These are phyloP conservation scores for Chrysomallon squamiferum DNA, from an alignment of 1,140 invertebrate species.

Conservation along the genomic window DNA sequence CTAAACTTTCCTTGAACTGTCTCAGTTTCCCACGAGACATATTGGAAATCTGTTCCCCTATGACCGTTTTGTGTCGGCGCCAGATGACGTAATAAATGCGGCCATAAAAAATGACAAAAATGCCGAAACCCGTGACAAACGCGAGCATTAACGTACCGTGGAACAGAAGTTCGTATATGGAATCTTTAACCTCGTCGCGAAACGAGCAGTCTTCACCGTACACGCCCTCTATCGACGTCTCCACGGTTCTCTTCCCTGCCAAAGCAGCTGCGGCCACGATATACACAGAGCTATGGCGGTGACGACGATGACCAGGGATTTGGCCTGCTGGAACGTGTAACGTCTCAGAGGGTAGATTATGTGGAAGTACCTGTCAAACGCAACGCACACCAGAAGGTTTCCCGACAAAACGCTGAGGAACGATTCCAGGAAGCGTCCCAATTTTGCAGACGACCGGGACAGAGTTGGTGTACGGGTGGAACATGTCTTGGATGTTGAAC, in stretches of 20 bases:
- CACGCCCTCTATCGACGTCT: background rate
- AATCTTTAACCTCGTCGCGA: background rate
- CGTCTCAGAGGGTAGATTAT: background rate
- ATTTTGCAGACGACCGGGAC: background rate
- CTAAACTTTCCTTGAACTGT: too few relatives aligned
- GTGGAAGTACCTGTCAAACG: constrained; percentile 2
- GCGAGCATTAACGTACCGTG: background rate
- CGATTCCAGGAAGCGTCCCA: background rate
- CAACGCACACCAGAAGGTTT: background rate
- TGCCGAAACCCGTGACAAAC: background rate
- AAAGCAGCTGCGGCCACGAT: constrained; percentile 1
- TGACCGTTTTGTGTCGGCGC: background rate
- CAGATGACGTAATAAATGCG: background rate
- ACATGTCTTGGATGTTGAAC: background rate
- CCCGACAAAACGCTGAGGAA: background rate
- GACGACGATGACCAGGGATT: background rate
- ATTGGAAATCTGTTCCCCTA: background rate
- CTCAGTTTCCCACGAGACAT: background rate
- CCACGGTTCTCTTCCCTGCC: background rate
- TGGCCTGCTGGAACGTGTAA: background rate
- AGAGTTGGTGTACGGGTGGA: background rate
- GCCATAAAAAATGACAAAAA: background rate
- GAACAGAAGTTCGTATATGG: background rate
- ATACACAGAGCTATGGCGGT: background rate
- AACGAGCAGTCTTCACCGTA: constrained; percentile 3